Base-by-base conservation (phyloP, 2,113 vertebrate species). In the Pituophis catenifer region DNA sequence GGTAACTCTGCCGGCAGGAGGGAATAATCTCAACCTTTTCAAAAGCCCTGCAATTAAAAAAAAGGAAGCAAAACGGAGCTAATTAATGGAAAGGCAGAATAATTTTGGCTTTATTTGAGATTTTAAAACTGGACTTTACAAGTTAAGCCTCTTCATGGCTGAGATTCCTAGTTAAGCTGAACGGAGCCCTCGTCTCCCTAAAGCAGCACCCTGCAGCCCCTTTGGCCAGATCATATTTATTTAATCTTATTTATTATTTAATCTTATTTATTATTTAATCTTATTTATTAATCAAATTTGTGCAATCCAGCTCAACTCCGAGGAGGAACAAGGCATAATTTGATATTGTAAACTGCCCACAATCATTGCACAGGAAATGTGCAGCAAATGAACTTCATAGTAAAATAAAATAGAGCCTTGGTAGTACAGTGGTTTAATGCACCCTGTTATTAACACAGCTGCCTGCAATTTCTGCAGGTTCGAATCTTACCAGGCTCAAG, bases 1-100 rank as follows among this genome's bases (percentile, higher is more conserved):
- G 85, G 81, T 95, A 95, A 58, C 88, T 91, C 8, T 5, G 8
- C 13, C 2, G 50, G 54, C 94, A 95, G 11, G 94, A 90, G 1
- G 94, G 93, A 12, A 91, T n/a, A n/a, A 95, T 59, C 0, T 53
- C 90, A 2, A 58, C 87, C 26, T 15, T 89, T 48, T 57, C 33
- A 5, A 95, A 94, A 0, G 75, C 93, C 24, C 94, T 95, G 93
- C 19, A 29, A 1, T 38, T 21, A 53, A 50, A 87, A 86, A 86
- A 1, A 65, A 11, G n/a, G 54, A 52, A 2, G 8, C 26, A 19
- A 53, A n/a, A 9, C 1, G 5, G 48, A 26, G 24, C 5, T 53
- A 50, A 33, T 33, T 29, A 48, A 38, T 24, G 29, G 29, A 88
- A 21, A 55, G 53, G n/a, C 58, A 11, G 62, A 54, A 21, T n/a